A percentile compares a stretch with the other conserved stretches of the same genome.
phyloP scores from a whole-genome alignment of 2,113 vertebrate genomes.

The Carettochelys insculpta region DNA sequence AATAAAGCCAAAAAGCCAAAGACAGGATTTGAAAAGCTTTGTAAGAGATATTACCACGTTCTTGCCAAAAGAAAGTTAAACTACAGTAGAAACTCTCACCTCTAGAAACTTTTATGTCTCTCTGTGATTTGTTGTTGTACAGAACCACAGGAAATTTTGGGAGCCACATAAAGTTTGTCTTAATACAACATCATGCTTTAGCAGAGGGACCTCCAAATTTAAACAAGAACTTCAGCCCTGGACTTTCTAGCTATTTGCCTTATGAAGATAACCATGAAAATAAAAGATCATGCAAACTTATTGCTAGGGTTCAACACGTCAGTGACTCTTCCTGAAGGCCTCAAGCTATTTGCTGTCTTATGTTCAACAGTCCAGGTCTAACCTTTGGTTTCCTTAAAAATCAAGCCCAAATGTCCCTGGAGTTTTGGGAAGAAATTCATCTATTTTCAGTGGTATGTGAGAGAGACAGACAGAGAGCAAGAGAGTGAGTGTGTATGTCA shows the following conservation, averaged over 20 bases:
- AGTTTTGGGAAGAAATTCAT: neutral
- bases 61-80: neutral
- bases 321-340: neutral
- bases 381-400: neutral
- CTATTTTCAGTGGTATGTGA: neutral
- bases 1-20: neutral
- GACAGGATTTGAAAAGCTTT: neutral
- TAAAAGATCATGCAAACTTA: fast-evolving
- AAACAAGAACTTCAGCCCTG: neutral
- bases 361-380: neutral
- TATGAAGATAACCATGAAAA: fast-evolving
- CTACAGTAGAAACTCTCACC: neutral
- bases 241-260: fast-evolving
- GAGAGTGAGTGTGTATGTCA: neutral
- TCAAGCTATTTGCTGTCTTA: fast-evolving
- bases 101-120: neutral
- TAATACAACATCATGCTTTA: neutral
- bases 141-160: neutral
- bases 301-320: fast-evolving
- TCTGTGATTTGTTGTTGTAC: neutral
- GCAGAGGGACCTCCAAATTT: neutral
- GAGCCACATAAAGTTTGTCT: neutral
- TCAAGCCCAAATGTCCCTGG: neutral
- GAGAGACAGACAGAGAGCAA: neutral
- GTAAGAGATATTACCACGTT: neutral